A percentile compares a stretch with the other conserved stretches of the same genome.
Evolutionary conservation across 1,140 invertebrate genomes (phyloP).

Genomic region (Pogonus chalceus): DNA sequence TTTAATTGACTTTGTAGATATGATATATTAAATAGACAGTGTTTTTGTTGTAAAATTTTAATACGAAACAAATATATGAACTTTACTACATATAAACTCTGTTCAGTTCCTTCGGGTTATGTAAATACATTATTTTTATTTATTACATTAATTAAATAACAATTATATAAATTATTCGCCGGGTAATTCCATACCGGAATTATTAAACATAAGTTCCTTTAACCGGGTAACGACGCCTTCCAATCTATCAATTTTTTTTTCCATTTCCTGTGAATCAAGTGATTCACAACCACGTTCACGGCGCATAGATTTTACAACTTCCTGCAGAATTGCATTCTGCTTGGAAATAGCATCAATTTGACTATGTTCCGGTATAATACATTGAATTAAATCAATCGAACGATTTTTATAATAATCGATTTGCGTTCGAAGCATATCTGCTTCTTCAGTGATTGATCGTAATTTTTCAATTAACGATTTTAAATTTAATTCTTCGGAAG

Average conservation of each 20-base stretch:
- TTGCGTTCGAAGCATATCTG: too few species aligned
- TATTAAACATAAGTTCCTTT: neutral
- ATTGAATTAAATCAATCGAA: too few species aligned
- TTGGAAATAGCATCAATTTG: neutral
- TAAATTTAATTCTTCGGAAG: too few species aligned
- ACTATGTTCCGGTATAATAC: neutral
- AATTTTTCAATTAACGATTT: too few species aligned
- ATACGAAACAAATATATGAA: slow-evolving; percentile 1
- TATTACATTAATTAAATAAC: too few species aligned
- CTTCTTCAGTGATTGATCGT: too few species aligned
- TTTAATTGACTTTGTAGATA: slow-evolving; percentile 1
- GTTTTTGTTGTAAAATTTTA: slow-evolving; percentile 3
- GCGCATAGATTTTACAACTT: neutral
- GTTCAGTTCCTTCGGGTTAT: too few species aligned
- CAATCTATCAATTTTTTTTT: neutral
- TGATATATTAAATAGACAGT: neutral
- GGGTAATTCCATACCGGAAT: too few species aligned
- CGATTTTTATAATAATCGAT: too few species aligned
- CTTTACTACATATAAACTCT: too few species aligned
- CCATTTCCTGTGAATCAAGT: neutral
- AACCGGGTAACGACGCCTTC: neutral
- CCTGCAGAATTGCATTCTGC: neutral
- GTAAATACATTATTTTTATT: too few species aligned
- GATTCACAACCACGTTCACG: neutral
- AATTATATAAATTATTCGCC: too few species aligned